A percentile compares a stretch with the other conserved stretches of the same genome.
Evolutionary conservation across 2,113 vertebrate genomes (phyloP).

Genomic region (Gallinago undulata): DNA sequence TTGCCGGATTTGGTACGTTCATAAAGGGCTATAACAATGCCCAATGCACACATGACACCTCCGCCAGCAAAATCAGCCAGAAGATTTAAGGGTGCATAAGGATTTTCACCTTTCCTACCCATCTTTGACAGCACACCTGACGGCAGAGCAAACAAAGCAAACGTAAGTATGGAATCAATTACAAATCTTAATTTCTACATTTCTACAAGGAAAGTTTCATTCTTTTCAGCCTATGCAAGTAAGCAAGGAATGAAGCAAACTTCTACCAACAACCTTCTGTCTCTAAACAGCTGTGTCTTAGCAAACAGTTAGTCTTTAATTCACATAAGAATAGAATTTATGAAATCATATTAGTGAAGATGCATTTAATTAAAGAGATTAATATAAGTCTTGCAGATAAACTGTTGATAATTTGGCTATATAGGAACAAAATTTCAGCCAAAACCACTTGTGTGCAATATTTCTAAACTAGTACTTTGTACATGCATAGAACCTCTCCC

Average conservation of each 20-base stretch:
- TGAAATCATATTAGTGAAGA: neutral
- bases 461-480: neutral
- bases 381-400: neutral
- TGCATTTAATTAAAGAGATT: neutral
- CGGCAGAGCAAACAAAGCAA: neutral
- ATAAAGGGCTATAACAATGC: slow-evolving; percentile 86
- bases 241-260: neutral
- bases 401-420: rapidly evolving
- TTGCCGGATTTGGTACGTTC: slow-evolving; percentile 87
- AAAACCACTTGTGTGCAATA: neutral
- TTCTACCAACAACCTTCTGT: neutral
- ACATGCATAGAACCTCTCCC: rapidly evolving
- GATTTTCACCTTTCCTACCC: slow-evolving; percentile 85
- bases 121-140: slow-evolving; percentile 89
- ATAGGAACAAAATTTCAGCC: neutral
- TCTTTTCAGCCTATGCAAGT: neutral
- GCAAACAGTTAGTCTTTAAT: neutral
- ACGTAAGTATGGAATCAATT: neutral
- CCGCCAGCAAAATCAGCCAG: slow-evolving; percentile 95
- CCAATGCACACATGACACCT: slow-evolving; percentile 85
- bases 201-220: neutral
- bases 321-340: neutral
- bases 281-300: neutral
- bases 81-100: slow-evolving; percentile 85
- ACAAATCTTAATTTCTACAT: neutral